Percentiles rank a stretch among this genome's conserved stretches.
Conservation (phyloP, 2,888 invertebrate genomes). For the Smittia sp. region DNA sequence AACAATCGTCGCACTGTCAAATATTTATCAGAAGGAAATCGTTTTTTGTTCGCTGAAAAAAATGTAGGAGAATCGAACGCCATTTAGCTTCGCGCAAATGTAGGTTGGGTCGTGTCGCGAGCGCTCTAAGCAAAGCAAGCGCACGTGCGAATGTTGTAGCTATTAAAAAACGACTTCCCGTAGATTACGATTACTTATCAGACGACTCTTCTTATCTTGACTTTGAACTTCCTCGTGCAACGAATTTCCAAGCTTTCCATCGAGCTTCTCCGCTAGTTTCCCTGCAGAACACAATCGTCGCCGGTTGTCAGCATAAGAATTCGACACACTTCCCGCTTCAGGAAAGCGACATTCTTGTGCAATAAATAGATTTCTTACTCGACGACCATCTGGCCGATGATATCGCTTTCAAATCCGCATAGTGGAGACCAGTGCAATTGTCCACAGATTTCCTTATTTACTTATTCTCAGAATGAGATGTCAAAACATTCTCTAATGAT, state of each 20-base stretch:
- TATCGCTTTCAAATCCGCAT: slow-evolving; percentile 25
- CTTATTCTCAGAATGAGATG: slow-evolving; percentile 36
- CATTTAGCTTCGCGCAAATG: neutral
- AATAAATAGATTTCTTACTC: neutral
- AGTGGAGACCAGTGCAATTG: slow-evolving; percentile 4
- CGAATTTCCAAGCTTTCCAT: neutral
- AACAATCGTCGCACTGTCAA: neutral
- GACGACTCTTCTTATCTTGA: neutral
- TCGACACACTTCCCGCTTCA: slow-evolving; percentile 8
- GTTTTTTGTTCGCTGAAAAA: neutral
- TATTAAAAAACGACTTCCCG: slow-evolving; percentile 4
- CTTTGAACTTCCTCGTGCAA: neutral
- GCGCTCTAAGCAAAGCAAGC: neutral
- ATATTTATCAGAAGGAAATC: neutral
- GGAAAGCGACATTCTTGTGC: neutral
- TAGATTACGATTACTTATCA: slow-evolving; percentile 13
- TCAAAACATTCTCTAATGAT: slow-evolving; percentile 40
- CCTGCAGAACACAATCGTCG: neutral
- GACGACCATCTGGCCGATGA: slow-evolving; percentile 13
- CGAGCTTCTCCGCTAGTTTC: too few species aligned
- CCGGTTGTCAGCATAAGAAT: neutral
- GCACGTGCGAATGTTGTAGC: neutral
- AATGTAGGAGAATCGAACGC: slow-evolving; percentile 19
- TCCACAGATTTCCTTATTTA: slow-evolving; percentile 24
- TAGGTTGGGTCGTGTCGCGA: neutral